Base-by-base conservation (phyloP, 2,113 vertebrate species). In the Lates calcarifer region DNA sequence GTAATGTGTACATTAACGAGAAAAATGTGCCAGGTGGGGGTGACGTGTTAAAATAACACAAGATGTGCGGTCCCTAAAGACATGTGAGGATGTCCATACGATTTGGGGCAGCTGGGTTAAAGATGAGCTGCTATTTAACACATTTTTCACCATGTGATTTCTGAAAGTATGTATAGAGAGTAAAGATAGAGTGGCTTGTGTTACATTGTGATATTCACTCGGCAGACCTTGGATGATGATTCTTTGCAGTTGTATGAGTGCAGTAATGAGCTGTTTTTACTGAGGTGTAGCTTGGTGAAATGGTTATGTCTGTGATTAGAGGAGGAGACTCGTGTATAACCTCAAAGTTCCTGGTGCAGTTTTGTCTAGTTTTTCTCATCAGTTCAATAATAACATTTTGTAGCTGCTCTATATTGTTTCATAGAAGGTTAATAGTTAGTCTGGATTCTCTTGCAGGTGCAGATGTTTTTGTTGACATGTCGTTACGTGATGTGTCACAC, bases 1-100 rank as follows among this genome's bases (percentile, higher is more conserved):
- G 43, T 31, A 28, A 77, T 61, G 70, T 87, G 74, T 62, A 71
- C 37, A 66, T 72, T 80, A 81, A 86, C 39, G 28, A 76, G 80
- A 79, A 69, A 70, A 84, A 69, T 2, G 45, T 77, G 80, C 33
- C 41, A 62, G 67, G 20, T 62, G 55, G 66, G 64, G 33, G 51
- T 41, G 10, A 75, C 49, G 41, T 53, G 65, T 66, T 78, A 13
- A 74, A 81, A 72, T 5, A 70, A 70, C 74, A 65, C 72, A 74
- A 74, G 79, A 71, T 84, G 84, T 83, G 65, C 4, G 12, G 53
- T 28, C 33, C 26, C 39, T 57, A 33, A 72, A 22, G 31, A 43
- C 49, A 29, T 14, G 57, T 81, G 70, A 49, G 41, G 15, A 47
- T 24, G 45, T 75, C 28, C 51, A 5, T 11, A 37, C 55, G 31